These are phyloP conservation scores for Tetragonula carbonaria DNA, from an alignment of 2,888 invertebrate genomes.

Conservation along the genomic window DNA sequence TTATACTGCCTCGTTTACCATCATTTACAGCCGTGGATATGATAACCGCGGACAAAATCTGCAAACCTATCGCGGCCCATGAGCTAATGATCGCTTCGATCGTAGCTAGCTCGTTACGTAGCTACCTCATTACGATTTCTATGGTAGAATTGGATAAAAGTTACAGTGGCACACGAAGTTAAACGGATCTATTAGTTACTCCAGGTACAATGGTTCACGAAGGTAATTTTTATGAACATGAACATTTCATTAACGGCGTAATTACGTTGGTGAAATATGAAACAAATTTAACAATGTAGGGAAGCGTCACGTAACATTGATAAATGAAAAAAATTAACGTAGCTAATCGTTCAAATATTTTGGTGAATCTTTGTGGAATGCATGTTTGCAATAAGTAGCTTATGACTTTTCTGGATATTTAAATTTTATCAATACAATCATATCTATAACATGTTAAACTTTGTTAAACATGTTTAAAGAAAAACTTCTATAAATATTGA, in stretches of 20 bases:
- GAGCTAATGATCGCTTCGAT: not conserved
- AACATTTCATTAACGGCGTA: not conserved
- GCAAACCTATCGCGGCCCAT: not conserved
- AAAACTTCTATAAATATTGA: no score
- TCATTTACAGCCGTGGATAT: constrained; percentile 4
- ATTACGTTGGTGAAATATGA: not conserved
- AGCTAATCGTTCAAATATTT: no score
- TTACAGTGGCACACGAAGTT: not conserved
- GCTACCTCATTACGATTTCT: not conserved
- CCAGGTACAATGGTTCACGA: not conserved
- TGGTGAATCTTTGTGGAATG: no score
- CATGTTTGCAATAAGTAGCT: no score
- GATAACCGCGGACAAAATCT: no score
- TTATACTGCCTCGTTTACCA: constrained; percentile 32
- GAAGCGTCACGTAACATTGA: not conserved
- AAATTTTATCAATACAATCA: no score
- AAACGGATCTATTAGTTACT: not conserved
- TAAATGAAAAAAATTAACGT: no score
- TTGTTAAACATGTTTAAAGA: no score
- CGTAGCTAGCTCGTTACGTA: no score
- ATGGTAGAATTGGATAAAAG: not conserved
- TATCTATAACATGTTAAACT: no score
- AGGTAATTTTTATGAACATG: not conserved
- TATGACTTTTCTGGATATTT: no score
- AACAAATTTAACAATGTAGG: not conserved